Conservation (phyloP, 2,888 invertebrate genomes). For the Sinhomidia bicolor region DNA sequence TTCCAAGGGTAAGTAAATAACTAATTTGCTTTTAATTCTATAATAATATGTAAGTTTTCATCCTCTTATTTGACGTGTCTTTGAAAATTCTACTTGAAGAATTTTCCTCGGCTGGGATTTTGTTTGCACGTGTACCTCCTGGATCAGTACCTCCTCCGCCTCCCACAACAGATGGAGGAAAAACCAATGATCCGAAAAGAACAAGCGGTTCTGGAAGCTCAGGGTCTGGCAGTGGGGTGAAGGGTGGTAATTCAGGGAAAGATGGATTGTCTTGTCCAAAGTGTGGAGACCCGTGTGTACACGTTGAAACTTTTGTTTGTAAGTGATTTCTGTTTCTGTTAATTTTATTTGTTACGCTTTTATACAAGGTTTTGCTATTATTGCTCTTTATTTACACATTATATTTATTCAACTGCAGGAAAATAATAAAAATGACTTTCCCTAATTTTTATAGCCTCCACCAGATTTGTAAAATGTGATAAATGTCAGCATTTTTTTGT, state of each 20-base stretch:
- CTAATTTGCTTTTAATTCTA: neutral
- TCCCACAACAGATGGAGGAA: conserved; percentile 70
- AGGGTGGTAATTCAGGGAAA: conserved; percentile 82
- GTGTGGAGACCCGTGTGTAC: conserved; percentile 98
- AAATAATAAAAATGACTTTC: neutral
- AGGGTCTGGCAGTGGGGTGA: conserved; percentile 70
- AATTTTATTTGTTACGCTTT: conserved; percentile 6
- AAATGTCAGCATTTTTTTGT: conserved; percentile 99
- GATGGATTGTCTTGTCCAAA: conserved; percentile 93
- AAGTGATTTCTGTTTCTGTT: conserved; percentile 81
- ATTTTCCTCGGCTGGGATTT: conserved; percentile 70
- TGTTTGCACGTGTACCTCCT: conserved; percentile 76
- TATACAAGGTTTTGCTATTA: too few relatives aligned
- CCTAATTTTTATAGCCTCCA: conserved; percentile 85
- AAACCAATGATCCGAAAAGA: conserved; percentile 68
- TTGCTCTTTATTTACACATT: too few relatives aligned
- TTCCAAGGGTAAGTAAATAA: conserved; percentile 60
- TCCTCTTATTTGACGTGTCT: too few relatives aligned
- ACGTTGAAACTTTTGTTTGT: conserved; percentile 98
- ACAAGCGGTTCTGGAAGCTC: conserved; percentile 42
- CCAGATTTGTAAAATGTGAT: conserved; percentile 98
- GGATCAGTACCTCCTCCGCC: conserved; percentile 76
- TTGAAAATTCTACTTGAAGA: conserved; percentile 53
- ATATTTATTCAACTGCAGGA: too few relatives aligned
- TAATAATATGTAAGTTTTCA: too few relatives aligned